phyloP scores from a whole-genome alignment of 2,888 invertebrate genomes.

The Alloscopus bannaensis region DNA sequence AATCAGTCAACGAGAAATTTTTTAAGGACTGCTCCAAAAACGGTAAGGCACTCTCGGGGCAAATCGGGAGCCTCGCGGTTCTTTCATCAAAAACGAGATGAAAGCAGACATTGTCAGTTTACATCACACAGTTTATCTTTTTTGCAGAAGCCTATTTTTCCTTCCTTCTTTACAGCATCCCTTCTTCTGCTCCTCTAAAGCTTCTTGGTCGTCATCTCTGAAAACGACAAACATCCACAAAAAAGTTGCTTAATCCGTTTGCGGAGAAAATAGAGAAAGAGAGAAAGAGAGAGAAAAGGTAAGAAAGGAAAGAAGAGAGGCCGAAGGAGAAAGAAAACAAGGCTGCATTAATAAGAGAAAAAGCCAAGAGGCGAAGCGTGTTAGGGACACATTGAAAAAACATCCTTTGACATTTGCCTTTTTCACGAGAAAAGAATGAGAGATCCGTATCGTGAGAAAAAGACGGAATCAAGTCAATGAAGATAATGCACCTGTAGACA shows the following conservation, averaged over 20 bases:
- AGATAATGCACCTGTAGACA: constrained; percentile 50
- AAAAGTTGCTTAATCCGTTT: constrained; percentile 6
- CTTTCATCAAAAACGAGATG: background rate
- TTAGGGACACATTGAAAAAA: background rate
- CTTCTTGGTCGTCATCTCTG: too few relatives aligned
- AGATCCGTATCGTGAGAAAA: too few relatives aligned
- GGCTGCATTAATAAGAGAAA: constrained; percentile 45
- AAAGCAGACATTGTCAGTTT: background rate
- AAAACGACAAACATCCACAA: background rate
- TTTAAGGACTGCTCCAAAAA: too few relatives aligned
- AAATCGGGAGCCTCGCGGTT: too few relatives aligned
- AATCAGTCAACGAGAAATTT: too few relatives aligned
- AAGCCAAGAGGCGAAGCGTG: constrained; percentile 20
- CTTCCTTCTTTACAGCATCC: too few relatives aligned
- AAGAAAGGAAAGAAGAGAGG: constrained; percentile 8
- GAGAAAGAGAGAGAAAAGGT: constrained; percentile 12
- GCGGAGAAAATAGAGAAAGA: background rate
- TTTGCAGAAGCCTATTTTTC: too few relatives aligned
- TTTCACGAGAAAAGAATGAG: constrained; percentile 24
- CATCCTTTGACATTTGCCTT: background rate
- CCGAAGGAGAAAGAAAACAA: constrained; percentile 6
- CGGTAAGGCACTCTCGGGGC: too few relatives aligned
- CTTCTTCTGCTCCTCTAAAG: too few relatives aligned
- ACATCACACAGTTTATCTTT: too few relatives aligned
- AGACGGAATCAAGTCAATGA: too few relatives aligned